Conservation (phyloP, 1,140 invertebrate genomes). For the Trichomalopsis sarcophagae region DNA sequence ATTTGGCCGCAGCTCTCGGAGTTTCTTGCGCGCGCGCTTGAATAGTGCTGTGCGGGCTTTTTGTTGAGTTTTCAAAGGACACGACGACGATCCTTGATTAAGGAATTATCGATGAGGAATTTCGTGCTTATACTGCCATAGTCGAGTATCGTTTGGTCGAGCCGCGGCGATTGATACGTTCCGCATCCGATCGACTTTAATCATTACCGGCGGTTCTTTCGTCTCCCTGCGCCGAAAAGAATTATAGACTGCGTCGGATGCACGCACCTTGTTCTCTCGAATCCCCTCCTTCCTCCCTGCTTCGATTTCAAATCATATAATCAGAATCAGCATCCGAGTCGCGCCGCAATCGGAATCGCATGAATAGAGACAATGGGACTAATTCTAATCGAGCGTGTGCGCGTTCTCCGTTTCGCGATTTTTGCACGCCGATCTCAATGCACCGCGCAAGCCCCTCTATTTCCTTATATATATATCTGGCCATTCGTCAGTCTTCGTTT, state of each 20-base stretch:
- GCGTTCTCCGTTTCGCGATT: slow-evolving; percentile 23
- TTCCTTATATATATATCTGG: slow-evolving; percentile 40
- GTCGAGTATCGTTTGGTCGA: too few species aligned
- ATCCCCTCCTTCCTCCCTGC: not conserved
- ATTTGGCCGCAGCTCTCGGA: slow-evolving; percentile 31
- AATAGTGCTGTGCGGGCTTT: not conserved
- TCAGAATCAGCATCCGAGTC: not conserved
- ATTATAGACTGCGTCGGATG: too few species aligned
- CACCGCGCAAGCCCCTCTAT: not conserved
- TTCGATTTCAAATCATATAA: slow-evolving; percentile 40
- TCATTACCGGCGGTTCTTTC: too few species aligned
- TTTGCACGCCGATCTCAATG: not conserved
- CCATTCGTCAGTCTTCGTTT: slow-evolving; percentile 42
- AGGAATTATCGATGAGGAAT: slow-evolving; percentile 19
- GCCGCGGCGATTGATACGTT: not conserved
- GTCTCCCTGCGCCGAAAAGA: too few species aligned
- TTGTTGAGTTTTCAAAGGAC: not conserved
- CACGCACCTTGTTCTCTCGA: not conserved
- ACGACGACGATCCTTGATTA: slow-evolving; percentile 3
- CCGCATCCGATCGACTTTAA: not conserved
- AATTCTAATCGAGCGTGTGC: slow-evolving; percentile 39
- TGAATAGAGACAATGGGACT: slow-evolving; percentile 50
- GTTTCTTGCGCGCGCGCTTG: slow-evolving; percentile 22
- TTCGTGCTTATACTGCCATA: not conserved
- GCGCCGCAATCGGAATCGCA: slow-evolving; percentile 6